These are phyloP conservation scores for Enteromius mattozi DNA, from an alignment of 2,797 vertebrate species.

Conservation along the genomic window DNA sequence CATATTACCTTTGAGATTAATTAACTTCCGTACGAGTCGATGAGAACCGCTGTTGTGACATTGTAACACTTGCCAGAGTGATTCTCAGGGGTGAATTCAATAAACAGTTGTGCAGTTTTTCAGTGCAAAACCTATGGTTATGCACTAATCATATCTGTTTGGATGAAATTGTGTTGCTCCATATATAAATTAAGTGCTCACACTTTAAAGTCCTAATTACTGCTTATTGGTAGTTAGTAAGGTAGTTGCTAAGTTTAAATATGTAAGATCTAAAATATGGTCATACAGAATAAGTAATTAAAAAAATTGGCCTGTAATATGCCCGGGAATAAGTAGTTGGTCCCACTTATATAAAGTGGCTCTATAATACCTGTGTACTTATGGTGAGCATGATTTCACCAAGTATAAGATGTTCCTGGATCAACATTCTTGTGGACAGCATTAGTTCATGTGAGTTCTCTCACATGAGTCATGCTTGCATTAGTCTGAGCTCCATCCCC, in stretches of 20 bases:
- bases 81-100: slow-evolving; percentile 7
- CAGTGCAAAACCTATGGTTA: neutral
- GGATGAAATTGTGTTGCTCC: neutral
- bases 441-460: too few relatives aligned
- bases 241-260: neutral
- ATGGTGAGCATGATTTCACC: too few relatives aligned
- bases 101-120: neutral
- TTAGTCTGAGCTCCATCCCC: too few relatives aligned
- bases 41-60: slow-evolving; percentile 35
- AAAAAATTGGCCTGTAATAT: too few relatives aligned
- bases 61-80: slow-evolving; percentile 10
- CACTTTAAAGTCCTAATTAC: neutral
- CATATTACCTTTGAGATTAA: slow-evolving; percentile 44
- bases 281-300: too few relatives aligned
- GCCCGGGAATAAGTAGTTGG: too few relatives aligned
- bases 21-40: slow-evolving; percentile 23
- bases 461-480: too few relatives aligned
- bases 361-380: too few relatives aligned
- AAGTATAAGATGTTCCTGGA: too few relatives aligned
- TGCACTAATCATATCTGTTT: neutral
- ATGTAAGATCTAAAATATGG: neutral
- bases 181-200: neutral
- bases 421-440: too few relatives aligned
- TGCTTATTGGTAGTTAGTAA: neutral
- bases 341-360: too few relatives aligned